Base-by-base conservation (phyloP, 2,113 vertebrate species). In the Conger conger region DNA sequence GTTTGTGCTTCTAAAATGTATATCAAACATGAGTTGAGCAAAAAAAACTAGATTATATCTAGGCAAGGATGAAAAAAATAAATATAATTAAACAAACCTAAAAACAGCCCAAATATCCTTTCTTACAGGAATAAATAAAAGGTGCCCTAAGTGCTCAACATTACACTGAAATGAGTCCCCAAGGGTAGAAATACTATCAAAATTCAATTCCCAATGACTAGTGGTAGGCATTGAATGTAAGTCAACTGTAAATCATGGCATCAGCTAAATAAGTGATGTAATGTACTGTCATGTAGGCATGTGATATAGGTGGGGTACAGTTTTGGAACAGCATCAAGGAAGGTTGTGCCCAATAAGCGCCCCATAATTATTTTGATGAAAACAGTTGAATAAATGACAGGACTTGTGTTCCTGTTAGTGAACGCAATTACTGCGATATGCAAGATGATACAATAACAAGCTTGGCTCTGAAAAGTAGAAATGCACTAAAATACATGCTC, bases 141-240 rank as follows among this genome's bases (percentile, higher is more conserved):
- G 45, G 11, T 50, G 11, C 45, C 45, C 11, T 9, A 1, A 42
- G 11, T 7, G 7, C 15, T 50, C 15, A 6, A 42, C 4, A 42
- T 50, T 13, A 50, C 45, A 11, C 11, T 78, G 83, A 76, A 84
- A 84, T 57, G 13, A 84, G 76, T 37, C 45, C 35, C 76, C 76
- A 78, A 84, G 50, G 83, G 77, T 6, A 42, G 33, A 79, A 73
- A 60, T 16, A 57, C 33, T 18, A 79, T 38, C 83, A 84, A 42
- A 79, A 16, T 84, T 76, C 30, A 79, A 16, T 84, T 76, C 30
- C 40, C 50, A 9, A 54, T 76, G 30, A 57, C 16, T 38, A 50
- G 45, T 50, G 45, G 15, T 50, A 50, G 45, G 16, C 82, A 77
- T 83, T 9, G 27, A 18, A 37, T 20, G 30, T 37, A 8, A n/a